A percentile compares a stretch with the other conserved stretches of the same genome.
phyloP scores from a whole-genome alignment of 1,140 invertebrate genomes.

The Drosophila athabasca region DNA sequence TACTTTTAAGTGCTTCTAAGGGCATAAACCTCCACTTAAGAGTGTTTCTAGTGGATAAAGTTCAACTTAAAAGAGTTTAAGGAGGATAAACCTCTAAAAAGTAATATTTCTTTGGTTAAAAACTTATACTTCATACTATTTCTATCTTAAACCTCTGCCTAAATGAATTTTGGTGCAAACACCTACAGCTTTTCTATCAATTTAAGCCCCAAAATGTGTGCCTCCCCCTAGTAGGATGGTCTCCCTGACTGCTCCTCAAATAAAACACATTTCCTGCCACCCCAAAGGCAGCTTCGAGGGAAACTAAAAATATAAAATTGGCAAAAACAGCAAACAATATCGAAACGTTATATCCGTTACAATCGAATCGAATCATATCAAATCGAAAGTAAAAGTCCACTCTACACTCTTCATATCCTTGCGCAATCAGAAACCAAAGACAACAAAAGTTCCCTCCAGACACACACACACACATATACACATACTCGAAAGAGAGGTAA shows the following conservation, averaged over 20 bases:
- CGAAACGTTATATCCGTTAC: slow-evolving; percentile 68
- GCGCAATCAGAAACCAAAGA: slow-evolving; percentile 49
- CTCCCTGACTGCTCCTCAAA: slow-evolving; percentile 3
- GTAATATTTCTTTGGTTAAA: no score
- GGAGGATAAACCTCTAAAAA: no score
- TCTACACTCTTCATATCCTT: slow-evolving; percentile 23
- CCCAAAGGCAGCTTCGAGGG: slow-evolving; percentile 6
- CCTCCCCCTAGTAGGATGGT: no score
- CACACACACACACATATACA: slow-evolving; percentile 8
- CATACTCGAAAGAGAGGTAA: slow-evolving; percentile 56
- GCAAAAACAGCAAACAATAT: slow-evolving; percentile 62
- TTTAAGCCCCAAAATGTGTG: background rate
- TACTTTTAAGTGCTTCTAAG: no score
- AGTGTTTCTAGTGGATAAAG: no score
- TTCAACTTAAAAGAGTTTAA: no score
- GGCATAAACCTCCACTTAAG: no score
- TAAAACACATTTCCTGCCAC: slow-evolving; percentile 28
- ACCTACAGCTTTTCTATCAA: background rate
- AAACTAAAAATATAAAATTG: slow-evolving; percentile 55
- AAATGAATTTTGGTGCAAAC: no score
- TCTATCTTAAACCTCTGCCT: no score
- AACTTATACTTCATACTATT: no score
- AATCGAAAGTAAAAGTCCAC: slow-evolving; percentile 56
- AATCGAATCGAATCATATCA: background rate
- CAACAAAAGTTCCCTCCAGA: slow-evolving; percentile 64